Conservation (phyloP, 1,140 invertebrate genomes). For the Drosophila sturtevanti region DNA sequence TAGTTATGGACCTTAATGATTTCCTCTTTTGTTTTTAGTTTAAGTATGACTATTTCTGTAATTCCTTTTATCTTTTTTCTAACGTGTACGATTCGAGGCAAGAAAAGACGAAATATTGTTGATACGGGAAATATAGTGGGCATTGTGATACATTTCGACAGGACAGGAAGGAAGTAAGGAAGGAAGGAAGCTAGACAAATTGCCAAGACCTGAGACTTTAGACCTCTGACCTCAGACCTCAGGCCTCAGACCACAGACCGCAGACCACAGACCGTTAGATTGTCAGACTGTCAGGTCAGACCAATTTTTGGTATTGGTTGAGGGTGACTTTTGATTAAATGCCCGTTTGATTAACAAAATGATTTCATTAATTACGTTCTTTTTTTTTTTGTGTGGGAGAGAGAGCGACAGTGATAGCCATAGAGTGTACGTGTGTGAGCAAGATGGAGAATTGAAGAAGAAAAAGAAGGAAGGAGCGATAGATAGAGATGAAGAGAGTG, state of each 20-base stretch:
- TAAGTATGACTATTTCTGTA: no score
- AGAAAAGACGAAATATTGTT: not conserved
- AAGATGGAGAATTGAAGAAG: not conserved
- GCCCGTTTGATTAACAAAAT: slow-evolving; percentile 68
- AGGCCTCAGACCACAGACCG: not conserved
- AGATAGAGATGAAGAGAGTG: no score
- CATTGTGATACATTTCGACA: not conserved
- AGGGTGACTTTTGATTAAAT: slow-evolving; percentile 63
- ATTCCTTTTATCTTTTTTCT: not conserved
- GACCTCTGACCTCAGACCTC: not conserved
- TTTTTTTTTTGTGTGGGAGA: not conserved
- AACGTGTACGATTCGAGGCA: not conserved
- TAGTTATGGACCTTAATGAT: no score
- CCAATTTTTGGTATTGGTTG: not conserved
- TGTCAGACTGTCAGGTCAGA: slow-evolving; percentile 16
- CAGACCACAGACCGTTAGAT: slow-evolving; percentile 39
- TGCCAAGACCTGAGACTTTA: not conserved
- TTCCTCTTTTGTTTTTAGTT: no score
- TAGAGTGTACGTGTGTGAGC: not conserved
- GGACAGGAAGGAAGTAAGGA: not conserved
- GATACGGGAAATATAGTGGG: not conserved
- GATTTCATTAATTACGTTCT: slow-evolving; percentile 76
- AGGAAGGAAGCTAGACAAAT: not conserved
- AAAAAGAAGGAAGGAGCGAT: not conserved
- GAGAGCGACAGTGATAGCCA: not conserved